These are phyloP conservation scores for Dryocosmus kuriphilus DNA, from an alignment of 2,888 invertebrate genomes.

Conservation along the genomic window DNA sequence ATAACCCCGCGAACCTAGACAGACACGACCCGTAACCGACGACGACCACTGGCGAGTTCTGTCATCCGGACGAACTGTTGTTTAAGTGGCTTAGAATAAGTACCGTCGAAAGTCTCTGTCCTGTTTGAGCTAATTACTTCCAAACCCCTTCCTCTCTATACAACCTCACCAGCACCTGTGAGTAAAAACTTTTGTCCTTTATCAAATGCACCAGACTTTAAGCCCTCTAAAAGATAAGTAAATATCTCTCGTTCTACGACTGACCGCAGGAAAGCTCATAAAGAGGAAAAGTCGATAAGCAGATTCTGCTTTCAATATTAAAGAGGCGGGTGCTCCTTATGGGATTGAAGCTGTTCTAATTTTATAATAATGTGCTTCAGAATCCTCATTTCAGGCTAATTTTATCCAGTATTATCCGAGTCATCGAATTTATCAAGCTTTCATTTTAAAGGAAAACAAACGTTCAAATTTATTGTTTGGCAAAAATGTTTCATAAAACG, in stretches of 20 bases:
- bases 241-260: conserved; percentile 17
- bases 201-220: conserved; percentile 15
- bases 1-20: conserved; percentile 43
- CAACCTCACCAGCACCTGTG: conserved; percentile 1
- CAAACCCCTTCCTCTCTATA: conserved; percentile 11
- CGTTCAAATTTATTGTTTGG: too few species aligned
- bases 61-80: conserved; percentile 57
- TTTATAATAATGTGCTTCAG: not conserved
- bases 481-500: too few species aligned
- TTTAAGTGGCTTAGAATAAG: conserved; percentile 67
- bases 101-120: conserved; percentile 52
- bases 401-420: too few species aligned
- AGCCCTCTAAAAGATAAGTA: conserved; percentile 27
- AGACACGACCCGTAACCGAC: conserved; percentile 47
- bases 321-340: conserved; percentile 9
- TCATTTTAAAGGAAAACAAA: too few species aligned
- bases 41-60: conserved; percentile 48
- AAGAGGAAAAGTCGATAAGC: conserved; percentile 16
- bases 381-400: not conserved
- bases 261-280: conserved; percentile 18
- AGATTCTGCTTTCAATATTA: conserved; percentile 6
- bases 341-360: not conserved
- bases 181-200: conserved; percentile 35
- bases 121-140: conserved; percentile 58
- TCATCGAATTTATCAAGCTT: too few species aligned